Base-by-base conservation (phyloP, 2,113 vertebrate species). In the Dolichotis patagonum region DNA sequence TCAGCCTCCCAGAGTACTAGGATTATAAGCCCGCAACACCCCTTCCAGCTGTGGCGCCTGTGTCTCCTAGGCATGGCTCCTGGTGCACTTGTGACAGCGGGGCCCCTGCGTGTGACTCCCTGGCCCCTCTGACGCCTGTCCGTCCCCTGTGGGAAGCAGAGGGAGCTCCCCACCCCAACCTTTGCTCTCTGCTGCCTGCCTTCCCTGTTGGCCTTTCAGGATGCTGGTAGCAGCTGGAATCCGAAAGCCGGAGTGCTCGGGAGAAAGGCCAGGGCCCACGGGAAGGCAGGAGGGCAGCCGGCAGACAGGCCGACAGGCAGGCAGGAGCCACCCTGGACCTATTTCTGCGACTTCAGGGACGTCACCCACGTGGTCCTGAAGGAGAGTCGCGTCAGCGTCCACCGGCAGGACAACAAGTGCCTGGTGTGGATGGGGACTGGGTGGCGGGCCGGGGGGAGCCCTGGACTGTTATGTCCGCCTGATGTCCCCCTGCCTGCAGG, bases 321-420 rank as follows among this genome's bases (percentile, higher is more conserved):
- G 0, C n/a, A 7, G 3, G 98, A 98, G 52, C 60, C 9, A 0
- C 86, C 93, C 0, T 99, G 99, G 99, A 83, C 11, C 14, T 77
- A 56, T 28, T 99, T 99, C 98, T 99, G 99, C 0, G 99, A 99
- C 97, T 99, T 99, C 96, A 99, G 98, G 67, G 99, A 99, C 65
- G 99, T 99, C 97, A 99, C 99, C 2, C 99, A 99, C 73, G 95
- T 99, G 5, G 98, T 98, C 93, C 71, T 99, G 90, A 98, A 96
- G 54, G 99, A 98, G 0, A 43, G 83, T 85, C 88, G 97, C 13
- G 98, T 99, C 98, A 98, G 98, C 98, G 97, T 99, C 97, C 98
- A 98, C 96, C 99, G 98, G 46, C 99, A 99, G 98, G 99, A 99
- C 98, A 99, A 99, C 97, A 95, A 97, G 81, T 98, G 98, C 97